Conservation (phyloP, 2,113 vertebrate species). For the Boleophthalmus pectinirostris region DNA sequence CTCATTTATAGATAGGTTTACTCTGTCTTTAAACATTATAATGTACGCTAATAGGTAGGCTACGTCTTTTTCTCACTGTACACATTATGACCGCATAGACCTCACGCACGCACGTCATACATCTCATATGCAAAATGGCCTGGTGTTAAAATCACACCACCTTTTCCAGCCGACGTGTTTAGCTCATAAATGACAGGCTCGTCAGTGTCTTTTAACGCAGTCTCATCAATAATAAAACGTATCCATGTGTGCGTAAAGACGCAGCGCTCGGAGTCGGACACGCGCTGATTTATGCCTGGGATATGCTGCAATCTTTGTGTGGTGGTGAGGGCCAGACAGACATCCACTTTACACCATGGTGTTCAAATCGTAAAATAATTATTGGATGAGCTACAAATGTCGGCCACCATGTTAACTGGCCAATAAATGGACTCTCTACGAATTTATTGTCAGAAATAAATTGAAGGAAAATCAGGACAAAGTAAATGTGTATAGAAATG, state of each 20-base stretch:
- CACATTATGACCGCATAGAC: neutral
- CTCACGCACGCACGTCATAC: conserved; percentile 16
- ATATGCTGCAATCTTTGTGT: conserved; percentile 37
- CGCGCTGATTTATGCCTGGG: conserved; percentile 48
- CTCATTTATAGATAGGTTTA: neutral
- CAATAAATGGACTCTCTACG: conserved; percentile 14
- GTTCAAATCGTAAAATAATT: conserved; percentile 53
- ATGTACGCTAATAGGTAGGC: neutral
- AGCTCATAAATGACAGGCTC: conserved; percentile 32
- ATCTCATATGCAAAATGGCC: conserved; percentile 21
- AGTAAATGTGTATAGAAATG: conserved; percentile 34
- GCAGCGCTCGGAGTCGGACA: conserved; percentile 23
- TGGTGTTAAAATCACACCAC: conserved; percentile 38
- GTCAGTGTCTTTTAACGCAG: conserved; percentile 26
- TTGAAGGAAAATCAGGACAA: conserved; percentile 18
- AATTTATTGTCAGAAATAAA: conserved; percentile 17
- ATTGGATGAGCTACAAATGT: conserved; percentile 42
- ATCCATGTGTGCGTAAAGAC: conserved; percentile 23
- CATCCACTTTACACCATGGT: conserved; percentile 17
- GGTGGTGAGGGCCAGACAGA: conserved; percentile 34
- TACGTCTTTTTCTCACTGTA: neutral
- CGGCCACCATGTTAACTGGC: conserved; percentile 18
- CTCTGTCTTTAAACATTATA: neutral
- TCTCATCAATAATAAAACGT: conserved; percentile 29
- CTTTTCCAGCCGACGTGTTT: conserved; percentile 35